Evolutionary conservation across 2,797 vertebrate species (phyloP).

Genomic region (Pangasius krempfi): DNA sequence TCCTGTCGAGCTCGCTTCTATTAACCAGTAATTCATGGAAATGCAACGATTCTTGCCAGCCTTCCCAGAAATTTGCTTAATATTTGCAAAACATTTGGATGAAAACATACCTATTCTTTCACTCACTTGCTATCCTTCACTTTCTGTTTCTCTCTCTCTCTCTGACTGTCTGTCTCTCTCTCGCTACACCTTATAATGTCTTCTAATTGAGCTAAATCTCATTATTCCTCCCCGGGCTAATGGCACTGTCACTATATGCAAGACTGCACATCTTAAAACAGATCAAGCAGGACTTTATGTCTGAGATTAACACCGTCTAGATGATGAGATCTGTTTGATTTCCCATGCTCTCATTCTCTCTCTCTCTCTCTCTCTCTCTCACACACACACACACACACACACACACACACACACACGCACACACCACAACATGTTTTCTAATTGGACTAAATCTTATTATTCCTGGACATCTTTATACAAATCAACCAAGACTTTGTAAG

Average conservation of each 20-base stretch:
- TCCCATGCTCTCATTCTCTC: background rate
- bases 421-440: slow-evolving; percentile 24
- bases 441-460: slow-evolving; percentile 26
- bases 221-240: slow-evolving; percentile 53
- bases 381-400: no score
- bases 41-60: background rate
- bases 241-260: slow-evolving; percentile 48
- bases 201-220: slow-evolving; percentile 61
- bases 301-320: slow-evolving; percentile 33
- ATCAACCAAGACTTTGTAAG: slow-evolving; percentile 36
- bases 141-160: slow-evolving; percentile 12
- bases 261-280: slow-evolving; percentile 29
- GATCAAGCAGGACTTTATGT: slow-evolving; percentile 38
- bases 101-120: background rate
- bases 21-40: background rate
- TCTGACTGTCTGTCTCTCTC: slow-evolving; percentile 30
- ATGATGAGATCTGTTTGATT: slow-evolving; percentile 32
- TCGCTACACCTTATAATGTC: slow-evolving; percentile 51
- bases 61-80: slow-evolving; percentile 17
- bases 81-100: slow-evolving; percentile 26
- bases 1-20: background rate
- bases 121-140: background rate
- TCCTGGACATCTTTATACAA: slow-evolving; percentile 52
- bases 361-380: background rate
- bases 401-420: background rate